Evolutionary conservation across 2,113 vertebrate genomes (phyloP).

Genomic region (Paratilapia polleni): DNA sequence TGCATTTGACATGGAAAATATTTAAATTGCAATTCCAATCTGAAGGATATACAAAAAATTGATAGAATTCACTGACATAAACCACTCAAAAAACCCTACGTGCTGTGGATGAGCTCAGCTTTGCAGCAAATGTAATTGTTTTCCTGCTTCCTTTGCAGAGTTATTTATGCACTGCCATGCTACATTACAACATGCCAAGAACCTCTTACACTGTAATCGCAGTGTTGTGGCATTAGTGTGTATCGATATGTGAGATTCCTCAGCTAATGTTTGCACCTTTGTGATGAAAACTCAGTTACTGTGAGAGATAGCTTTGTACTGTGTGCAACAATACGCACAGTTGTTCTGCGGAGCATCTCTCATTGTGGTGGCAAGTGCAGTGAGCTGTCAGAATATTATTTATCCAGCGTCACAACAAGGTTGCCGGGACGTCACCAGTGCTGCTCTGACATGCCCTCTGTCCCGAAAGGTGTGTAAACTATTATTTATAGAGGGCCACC

Average conservation of each 20-base stretch:
- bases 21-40: neutral
- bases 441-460: conserved; percentile 40
- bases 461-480: conserved; percentile 42
- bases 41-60: neutral
- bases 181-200: conserved; percentile 36
- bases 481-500: conserved; percentile 51
- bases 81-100: neutral
- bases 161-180: conserved; percentile 44
- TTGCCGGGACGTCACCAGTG: conserved; percentile 10
- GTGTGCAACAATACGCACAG: neutral
- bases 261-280: conserved; percentile 57
- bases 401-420: conserved; percentile 10
- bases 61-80: neutral
- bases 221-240: conserved; percentile 37
- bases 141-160: conserved; percentile 27
- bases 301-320: conserved; percentile 13
- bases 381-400: conserved; percentile 31
- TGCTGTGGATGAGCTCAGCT: neutral
- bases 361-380: conserved; percentile 47
- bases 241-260: conserved; percentile 55
- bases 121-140: conserved; percentile 16
- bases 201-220: conserved; percentile 14
- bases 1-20: neutral
- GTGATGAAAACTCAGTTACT: conserved; percentile 50
- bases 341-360: conserved; percentile 18